Evolutionary conservation across 2,113 vertebrate species (phyloP), one percentile per base, ranked within the genome.

Genomic region (Colistium nudipinnis): DNA sequence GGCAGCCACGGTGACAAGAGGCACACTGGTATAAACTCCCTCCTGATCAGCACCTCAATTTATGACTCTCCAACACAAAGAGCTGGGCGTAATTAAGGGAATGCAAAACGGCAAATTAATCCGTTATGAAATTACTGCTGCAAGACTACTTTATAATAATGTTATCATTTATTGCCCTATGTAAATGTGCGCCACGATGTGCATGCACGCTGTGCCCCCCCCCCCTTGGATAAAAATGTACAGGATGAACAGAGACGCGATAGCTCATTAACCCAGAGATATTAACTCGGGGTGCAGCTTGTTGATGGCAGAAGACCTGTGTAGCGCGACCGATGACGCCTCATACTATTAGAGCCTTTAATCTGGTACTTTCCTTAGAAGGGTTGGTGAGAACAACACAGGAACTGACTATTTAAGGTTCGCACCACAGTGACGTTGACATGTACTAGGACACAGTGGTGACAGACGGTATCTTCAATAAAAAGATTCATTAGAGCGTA

Each of bases 61-160:
- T 81, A 86, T 80, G 68, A 59, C 64, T 82, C 68, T 55, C 54
- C 22, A 61, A 70, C 81, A 87, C 70, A 85, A 85, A 75, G 78
- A 30, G 6, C 76, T 41, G 77, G 49, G 63, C 36, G 59, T 83
- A 87, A 90, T 86, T 82, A 86, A 80, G 70, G 6, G 30, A 79
- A 73, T 56, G 55, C 54, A 64, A 77, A 85, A 82, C 14, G 41
- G 62, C 68, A 86, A 86, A 91, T 88, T 81, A 87, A 88, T 86
- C 73, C 49, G 56, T 81, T 80, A 73, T 67, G 76, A 80, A 87
- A 87, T 80, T 67, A 89, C 72, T 61, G 49, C 55, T 1, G 44
- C 16, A 52, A 62, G 78, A 59, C 55, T 59, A 63, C 78, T 76
- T 74, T 83, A 49, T 81, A 84, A 86, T 71, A 78, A 69, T 43